Conservation (phyloP, 2,113 vertebrate genomes). For the Taxidea taxus region DNA sequence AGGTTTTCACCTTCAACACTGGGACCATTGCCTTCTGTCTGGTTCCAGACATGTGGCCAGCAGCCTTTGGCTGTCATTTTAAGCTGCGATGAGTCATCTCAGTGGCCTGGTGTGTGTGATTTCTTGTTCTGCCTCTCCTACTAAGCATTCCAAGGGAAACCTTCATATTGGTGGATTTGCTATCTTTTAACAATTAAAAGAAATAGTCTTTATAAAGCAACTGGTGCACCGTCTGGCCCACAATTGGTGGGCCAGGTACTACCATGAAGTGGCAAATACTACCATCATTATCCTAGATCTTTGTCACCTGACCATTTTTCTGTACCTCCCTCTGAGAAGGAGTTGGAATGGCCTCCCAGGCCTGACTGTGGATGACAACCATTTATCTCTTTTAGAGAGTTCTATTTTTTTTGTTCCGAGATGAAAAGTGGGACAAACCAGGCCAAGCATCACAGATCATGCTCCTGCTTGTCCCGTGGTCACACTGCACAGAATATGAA, state of each 20-base stretch:
- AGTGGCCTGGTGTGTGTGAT: background rate
- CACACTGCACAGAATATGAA: background rate
- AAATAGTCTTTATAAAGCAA: background rate
- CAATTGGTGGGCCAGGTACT: background rate
- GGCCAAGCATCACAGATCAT: background rate
- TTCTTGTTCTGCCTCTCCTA: background rate
- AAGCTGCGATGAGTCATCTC: background rate
- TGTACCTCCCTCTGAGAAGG: background rate
- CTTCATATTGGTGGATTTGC: background rate
- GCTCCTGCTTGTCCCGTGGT: slow-evolving; percentile 1
- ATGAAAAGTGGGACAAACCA: background rate
- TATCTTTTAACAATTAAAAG: background rate
- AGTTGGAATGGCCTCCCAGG: background rate
- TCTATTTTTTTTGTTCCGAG: background rate
- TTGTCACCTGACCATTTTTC: background rate
- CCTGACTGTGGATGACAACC: background rate
- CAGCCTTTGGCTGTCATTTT: background rate
- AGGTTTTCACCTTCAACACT: background rate
- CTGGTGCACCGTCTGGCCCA: background rate
- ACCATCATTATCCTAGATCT: background rate
- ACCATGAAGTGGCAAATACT: background rate
- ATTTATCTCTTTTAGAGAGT: background rate
- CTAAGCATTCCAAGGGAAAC: background rate
- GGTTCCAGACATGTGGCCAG: background rate
- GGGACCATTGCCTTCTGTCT: background rate